Conservation (phyloP, 1,140 invertebrate genomes). For the Daktulosphaira vitifoliae region DNA sequence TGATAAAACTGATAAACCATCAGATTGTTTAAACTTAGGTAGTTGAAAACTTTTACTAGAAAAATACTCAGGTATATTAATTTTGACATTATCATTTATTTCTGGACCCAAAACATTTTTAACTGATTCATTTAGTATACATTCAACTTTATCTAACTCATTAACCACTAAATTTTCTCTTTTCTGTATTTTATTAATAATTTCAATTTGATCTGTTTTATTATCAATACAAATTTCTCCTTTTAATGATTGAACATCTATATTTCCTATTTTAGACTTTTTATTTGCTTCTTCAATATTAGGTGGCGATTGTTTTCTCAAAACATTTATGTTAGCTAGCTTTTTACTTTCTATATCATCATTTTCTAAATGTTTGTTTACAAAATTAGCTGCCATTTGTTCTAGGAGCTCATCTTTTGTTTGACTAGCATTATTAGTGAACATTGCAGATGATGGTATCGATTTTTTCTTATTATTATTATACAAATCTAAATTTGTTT, state of each 20-base stretch:
- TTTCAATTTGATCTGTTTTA: background rate
- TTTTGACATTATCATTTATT: background rate
- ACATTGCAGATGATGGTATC: background rate
- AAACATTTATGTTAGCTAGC: background rate
- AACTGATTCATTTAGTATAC: background rate
- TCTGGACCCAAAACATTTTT: background rate
- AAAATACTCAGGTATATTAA: background rate
- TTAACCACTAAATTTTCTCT: background rate
- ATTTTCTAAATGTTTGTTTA: background rate
- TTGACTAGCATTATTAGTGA: slow-evolving; percentile 5
- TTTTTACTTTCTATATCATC: background rate
- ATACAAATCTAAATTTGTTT: slow-evolving; percentile 10
- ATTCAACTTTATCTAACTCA: slow-evolving; percentile 5
- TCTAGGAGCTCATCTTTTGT: slow-evolving; percentile 20
- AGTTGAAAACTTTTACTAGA: background rate
- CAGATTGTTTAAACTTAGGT: slow-evolving; percentile 5
- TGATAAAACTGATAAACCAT: slow-evolving; percentile 16
- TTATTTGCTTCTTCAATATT: background rate
- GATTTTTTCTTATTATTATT: slow-evolving; percentile 20
- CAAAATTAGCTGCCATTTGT: slow-evolving; percentile 5
- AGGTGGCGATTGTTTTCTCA: background rate
- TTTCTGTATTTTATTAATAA: background rate
- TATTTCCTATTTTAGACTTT: background rate
- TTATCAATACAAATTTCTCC: background rate
- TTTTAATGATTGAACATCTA: background rate